phyloP scores from a whole-genome alignment of 2,113 vertebrate species.

The Ochotona curzoniae region DNA sequence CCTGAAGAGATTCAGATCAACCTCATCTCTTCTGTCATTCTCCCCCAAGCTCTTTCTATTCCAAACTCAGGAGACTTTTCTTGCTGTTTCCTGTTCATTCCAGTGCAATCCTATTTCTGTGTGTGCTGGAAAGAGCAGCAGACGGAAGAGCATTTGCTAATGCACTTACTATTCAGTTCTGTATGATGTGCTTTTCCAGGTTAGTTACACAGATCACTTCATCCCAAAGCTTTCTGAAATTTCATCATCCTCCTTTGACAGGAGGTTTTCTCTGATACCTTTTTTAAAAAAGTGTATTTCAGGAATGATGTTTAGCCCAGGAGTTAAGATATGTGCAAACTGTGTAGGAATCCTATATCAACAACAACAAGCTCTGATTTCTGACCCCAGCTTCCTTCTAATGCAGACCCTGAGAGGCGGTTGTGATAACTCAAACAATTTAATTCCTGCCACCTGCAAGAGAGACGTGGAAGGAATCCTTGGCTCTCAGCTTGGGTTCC shows the following conservation, averaged over 20 bases:
- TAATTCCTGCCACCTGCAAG: no score
- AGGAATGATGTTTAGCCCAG: no score
- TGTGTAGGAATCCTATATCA: no score
- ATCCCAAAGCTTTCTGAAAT: not conserved
- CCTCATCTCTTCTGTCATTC: not conserved
- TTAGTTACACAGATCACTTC: not conserved
- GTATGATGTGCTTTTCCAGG: not conserved
- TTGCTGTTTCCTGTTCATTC: not conserved
- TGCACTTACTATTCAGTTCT: not conserved
- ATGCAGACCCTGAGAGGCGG: no score
- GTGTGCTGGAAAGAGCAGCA: no score
- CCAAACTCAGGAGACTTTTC: not conserved
- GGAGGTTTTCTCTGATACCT: not conserved
- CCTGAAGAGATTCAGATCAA: not conserved
- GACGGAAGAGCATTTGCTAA: not conserved
- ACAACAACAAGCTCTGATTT: no score
- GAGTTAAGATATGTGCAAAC: no score
- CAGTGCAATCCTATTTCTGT: not conserved
- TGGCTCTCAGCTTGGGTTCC: no score
- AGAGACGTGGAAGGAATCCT: no score
- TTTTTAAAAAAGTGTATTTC: not conserved
- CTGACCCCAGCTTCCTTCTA: no score
- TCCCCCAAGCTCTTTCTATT: not conserved
- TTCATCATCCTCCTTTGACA: not conserved
- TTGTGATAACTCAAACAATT: no score